phyloP scores from a whole-genome alignment of 1,140 invertebrate species.

The Dendrolimus kikuchii region DNA sequence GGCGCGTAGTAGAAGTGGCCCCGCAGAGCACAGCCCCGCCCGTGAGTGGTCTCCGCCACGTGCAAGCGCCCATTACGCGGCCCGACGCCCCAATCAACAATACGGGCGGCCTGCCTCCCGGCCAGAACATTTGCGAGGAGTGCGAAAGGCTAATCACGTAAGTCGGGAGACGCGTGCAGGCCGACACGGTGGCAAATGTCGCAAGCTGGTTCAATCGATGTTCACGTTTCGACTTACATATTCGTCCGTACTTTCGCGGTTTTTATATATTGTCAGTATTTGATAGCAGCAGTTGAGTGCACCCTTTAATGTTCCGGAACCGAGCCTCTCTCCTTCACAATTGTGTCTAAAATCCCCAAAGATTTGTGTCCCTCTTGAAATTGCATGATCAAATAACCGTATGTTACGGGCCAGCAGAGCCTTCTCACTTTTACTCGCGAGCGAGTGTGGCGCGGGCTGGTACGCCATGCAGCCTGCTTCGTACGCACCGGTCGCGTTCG shows the following conservation, averaged over 20 bases:
- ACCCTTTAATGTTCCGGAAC: too few species aligned
- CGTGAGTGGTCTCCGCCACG: constrained; percentile 74
- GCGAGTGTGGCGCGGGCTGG: constrained; percentile 62
- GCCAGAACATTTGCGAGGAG: constrained; percentile 93
- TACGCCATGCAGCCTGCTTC: constrained; percentile 39
- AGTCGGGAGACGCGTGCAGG: constrained; percentile 72
- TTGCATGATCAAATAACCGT: constrained; percentile 16
- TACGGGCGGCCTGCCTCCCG: constrained; percentile 82
- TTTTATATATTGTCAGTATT: too few species aligned
- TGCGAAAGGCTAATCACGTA: constrained; percentile 96
- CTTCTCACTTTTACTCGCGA: constrained; percentile 61
- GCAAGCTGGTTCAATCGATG: constrained; percentile 6
- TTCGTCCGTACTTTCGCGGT: too few species aligned
- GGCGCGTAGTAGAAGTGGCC: constrained; percentile 38
- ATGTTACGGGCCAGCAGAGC: constrained; percentile 53
- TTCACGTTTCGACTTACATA: neutral
- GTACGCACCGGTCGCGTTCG: constrained; percentile 37
- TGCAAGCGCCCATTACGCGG: constrained; percentile 80
- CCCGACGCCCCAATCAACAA: constrained; percentile 78
- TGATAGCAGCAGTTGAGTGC: too few species aligned
- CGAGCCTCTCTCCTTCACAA: too few species aligned
- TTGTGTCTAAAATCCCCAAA: too few species aligned
- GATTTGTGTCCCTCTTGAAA: too few species aligned
- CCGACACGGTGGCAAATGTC: constrained; percentile 61
- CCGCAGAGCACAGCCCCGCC: constrained; percentile 36